Conservation (phyloP, 2,113 vertebrate species). For the Passer domesticus region DNA sequence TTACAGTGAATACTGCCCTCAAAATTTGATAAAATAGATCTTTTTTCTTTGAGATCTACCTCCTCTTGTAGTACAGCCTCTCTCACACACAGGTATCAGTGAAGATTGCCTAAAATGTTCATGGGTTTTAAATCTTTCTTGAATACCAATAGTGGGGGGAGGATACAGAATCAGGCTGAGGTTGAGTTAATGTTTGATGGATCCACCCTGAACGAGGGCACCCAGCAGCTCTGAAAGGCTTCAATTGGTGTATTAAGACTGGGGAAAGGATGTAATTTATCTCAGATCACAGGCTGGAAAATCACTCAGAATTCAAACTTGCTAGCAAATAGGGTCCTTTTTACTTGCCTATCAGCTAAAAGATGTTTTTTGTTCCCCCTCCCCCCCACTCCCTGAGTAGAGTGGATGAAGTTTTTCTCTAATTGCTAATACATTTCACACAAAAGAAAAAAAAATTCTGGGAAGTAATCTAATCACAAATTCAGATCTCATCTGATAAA, state of each 20-base stretch:
- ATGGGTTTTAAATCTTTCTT: neutral
- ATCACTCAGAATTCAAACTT: neutral
- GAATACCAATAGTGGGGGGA: neutral
- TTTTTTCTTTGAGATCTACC: neutral
- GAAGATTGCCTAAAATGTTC: neutral
- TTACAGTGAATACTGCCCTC: neutral
- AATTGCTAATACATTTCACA: slow-evolving; percentile 5
- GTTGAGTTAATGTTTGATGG: neutral
- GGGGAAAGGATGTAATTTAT: neutral
- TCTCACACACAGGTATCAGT: neutral
- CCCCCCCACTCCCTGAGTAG: fast-evolving
- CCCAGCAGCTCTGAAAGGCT: neutral
- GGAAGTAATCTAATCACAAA: slow-evolving; percentile 51
- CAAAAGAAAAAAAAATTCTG: neutral
- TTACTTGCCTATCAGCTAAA: neutral
- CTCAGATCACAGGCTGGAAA: neutral
- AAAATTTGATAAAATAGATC: neutral
- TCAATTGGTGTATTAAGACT: neutral
- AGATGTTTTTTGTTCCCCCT: neutral
- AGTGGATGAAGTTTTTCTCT: neutral
- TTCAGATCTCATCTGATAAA: slow-evolving; percentile 59
- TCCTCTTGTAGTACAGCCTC: neutral
- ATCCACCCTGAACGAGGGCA: neutral
- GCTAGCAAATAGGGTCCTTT: neutral
- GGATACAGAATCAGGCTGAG: neutral